Evolutionary conservation across 2,113 vertebrate species (phyloP), one percentile per base, ranked within the genome.

Genomic region (Sapajus apella): DNA sequence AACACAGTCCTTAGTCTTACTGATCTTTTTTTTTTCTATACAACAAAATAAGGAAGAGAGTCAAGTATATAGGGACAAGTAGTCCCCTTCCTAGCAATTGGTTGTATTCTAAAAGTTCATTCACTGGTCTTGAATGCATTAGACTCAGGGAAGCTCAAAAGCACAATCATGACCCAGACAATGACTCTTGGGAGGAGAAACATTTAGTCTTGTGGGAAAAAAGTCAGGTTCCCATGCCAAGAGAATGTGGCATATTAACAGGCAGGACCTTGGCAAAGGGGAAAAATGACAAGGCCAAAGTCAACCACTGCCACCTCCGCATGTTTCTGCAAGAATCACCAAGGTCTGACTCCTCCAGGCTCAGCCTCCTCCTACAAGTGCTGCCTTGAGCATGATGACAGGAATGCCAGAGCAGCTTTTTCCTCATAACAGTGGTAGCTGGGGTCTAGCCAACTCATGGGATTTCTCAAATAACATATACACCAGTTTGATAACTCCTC

Each of bases 51-150:
- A 52, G 23, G 8, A 21, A 94, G 20, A 55, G 16, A 94, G n/a
- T 3, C 30, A 55, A 76, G 86, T 92, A 82, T 47, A 50, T 73
- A 56, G 64, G 72, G 23, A 85, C 13, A 73, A 77, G 40, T 40
- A 30, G 37, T 66, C 30, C 61, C 6, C 17, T 93, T 9, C 9
- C 45, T 77, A n/a, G 35, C 58, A 95, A 81, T 0, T 82, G 25
- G 12, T n/a, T 82, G 4, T 80, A 50, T 55, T 90, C 84, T 45
- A 64, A 90, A 75, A 94, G n/a, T 25, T 61, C 52, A 79, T 82
- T 93, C 10, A 61, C 14, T 91, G 45, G 30, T 80, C 66, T 14
- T 84, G 2, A 93, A 68, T 77, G 13, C 8, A 75, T 40, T 77
- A 32, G 52, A 56, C 45, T 81, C 14, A 55, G 8, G 25, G 8